These are phyloP conservation scores for Amblyjoppa proteus DNA, from an alignment of 2,888 invertebrate species.

Conservation along the genomic window DNA sequence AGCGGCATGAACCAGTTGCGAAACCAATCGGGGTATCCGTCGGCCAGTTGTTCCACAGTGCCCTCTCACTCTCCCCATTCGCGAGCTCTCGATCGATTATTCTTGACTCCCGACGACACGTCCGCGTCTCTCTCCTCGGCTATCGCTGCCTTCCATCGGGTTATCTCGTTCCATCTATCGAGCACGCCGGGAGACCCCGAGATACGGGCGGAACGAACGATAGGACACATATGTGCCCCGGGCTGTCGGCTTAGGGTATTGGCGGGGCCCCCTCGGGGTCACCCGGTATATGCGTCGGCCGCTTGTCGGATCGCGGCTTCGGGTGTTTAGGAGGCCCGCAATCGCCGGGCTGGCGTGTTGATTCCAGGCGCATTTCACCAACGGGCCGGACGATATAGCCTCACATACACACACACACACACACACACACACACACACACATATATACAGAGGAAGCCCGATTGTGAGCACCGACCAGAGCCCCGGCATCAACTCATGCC, in stretches of 20 bases:
- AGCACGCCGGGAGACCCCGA: conserved; percentile 21
- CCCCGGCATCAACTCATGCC: not conserved
- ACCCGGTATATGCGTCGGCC: conserved; percentile 78
- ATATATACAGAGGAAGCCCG: conserved; percentile 4
- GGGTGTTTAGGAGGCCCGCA: conserved; percentile 81
- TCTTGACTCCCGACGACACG: conserved; percentile 62
- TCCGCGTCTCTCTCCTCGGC: conserved; percentile 56
- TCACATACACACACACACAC: not conserved
- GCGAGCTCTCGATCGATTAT: conserved; percentile 60
- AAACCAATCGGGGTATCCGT: not conserved
- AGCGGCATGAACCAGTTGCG: not conserved
- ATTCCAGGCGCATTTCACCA: conserved; percentile 72
- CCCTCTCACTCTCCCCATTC: conserved; percentile 25
- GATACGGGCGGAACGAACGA: conserved; percentile 36
- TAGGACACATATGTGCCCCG: not conserved
- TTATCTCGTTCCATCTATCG: conserved; percentile 53
- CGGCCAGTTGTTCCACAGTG: not conserved
- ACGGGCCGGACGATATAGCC: conserved; percentile 41
- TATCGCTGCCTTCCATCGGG: conserved; percentile 56
- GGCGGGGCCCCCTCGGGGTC: conserved; percentile 72
- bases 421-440: not conserved
- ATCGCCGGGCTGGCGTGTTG: conserved; percentile 81
- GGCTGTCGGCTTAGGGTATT: conserved; percentile 28
- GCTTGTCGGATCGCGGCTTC: conserved; percentile 80
- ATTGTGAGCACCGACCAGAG: conserved; percentile 57